Evolutionary conservation across 53 echinoderm and acorn worm species (phyloP), one percentile per base, ranked within the genome.

Genomic region (Paelopatides confundens): DNA sequence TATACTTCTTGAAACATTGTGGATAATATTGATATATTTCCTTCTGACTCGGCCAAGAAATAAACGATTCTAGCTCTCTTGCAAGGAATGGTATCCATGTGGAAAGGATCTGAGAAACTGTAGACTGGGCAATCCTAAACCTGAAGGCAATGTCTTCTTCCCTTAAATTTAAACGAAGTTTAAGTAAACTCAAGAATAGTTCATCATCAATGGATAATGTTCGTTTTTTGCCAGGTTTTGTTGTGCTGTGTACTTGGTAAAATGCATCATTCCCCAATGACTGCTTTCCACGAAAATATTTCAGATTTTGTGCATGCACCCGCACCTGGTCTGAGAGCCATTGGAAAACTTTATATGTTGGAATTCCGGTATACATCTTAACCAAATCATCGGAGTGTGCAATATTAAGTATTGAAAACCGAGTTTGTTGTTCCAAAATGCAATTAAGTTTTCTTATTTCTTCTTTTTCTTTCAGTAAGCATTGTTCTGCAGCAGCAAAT

Each of bases 21-120:
- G 94, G 89, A 65, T 91, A 94, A 43, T 91, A 91, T 15, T 81
- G 88, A 0, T 15, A 48, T 27, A 86, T 87, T 48, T 87, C 86
- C 34, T 94, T 91, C 71, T 81, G 34, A 27, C 38, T 81, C 14
- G 94, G 94, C 94, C 94, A 94, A 39, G 91, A 12, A 21, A 94
- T 94, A 86, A 88, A 69, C 17, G 85, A 53, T 48, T 88, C 18
- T 27, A 94, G 89, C 81, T 91, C 89, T 31, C 58, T 74, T 10
- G 24, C 27, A 29, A 91, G 40, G 47, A 91, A 90, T 14, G 91
- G 86, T 12, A 94, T 88, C 88, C 91, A 88, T n/a, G 90, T 91
- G 12, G 93, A 93, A 1, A 93, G 26, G 13, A 88, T 77, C 47
- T 91, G 91, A 24, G 91, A 91, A 2, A 94, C 91, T 18, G 85